Conservation (phyloP, 2,888 invertebrate species). For the Drosophila melanocephala region DNA sequence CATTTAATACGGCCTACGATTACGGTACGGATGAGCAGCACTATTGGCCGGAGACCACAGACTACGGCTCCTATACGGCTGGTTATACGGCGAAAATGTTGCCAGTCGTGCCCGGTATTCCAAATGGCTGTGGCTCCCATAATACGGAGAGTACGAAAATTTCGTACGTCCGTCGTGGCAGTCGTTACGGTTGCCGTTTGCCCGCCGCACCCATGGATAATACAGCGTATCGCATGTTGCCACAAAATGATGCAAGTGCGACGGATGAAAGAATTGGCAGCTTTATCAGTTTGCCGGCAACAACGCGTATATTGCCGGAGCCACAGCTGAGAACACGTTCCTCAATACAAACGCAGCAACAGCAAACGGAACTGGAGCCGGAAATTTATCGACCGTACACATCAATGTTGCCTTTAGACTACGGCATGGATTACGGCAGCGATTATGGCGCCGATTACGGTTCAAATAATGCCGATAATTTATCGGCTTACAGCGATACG, state of each 20-base stretch:
- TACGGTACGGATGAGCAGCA: not conserved
- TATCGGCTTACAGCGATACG: constrained; percentile 77
- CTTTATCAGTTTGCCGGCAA: constrained; percentile 86
- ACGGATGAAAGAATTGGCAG: constrained; percentile 89
- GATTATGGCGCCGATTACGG: constrained; percentile 86
- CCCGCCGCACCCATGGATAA: constrained; percentile 69
- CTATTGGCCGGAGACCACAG: not conserved
- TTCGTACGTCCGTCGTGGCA: constrained; percentile 56
- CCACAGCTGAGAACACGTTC: constrained; percentile 44
- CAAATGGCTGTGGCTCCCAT: constrained; percentile 22
- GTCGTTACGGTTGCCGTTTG: constrained; percentile 72
- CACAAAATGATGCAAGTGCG: constrained; percentile 59
- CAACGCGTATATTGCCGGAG: constrained; percentile 74
- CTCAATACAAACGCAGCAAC: constrained; percentile 47
- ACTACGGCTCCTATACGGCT: not conserved
- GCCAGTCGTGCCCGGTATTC: not conserved
- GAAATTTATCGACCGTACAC: constrained; percentile 73
- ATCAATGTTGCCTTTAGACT: constrained; percentile 84
- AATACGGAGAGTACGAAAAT: not conserved
- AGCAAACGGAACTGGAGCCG: not conserved
- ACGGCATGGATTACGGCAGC: constrained; percentile 85
- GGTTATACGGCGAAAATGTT: not conserved
- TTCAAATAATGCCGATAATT: constrained; percentile 64
- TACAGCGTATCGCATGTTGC: constrained; percentile 68
- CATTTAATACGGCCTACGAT: not conserved